Percentiles rank a stretch among this genome's conserved stretches.
phyloP scores from a whole-genome alignment of 2,113 vertebrate genomes.

The Apaloderma vittatum region DNA sequence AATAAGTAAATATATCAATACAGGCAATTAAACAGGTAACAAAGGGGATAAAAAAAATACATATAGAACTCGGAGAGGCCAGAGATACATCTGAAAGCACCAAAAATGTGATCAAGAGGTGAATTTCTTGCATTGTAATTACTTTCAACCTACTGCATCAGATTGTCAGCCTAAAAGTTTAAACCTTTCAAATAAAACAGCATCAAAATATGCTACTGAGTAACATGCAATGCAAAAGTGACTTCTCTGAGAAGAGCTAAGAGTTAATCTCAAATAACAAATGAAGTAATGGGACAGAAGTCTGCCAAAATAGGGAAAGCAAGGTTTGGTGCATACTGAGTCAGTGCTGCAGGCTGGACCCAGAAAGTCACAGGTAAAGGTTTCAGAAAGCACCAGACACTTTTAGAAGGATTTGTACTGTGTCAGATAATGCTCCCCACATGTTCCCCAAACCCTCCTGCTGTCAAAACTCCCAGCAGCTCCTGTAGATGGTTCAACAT shows the following conservation, averaged over 20 bases:
- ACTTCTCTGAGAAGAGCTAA: fast-evolving
- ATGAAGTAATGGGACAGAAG: no score
- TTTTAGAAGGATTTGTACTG: neutral
- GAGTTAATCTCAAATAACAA: neutral
- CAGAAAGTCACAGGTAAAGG: neutral
- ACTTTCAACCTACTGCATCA: neutral
- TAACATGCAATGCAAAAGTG: neutral
- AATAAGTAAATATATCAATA: neutral
- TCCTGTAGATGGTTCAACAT: neutral
- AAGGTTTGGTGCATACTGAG: fast-evolving
- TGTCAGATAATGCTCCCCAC: neutral
- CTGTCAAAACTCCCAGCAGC: neutral
- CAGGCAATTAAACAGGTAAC: no score
- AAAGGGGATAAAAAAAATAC: neutral
- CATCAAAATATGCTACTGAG: neutral
- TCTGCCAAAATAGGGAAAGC: neutral
- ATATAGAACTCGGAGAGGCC: neutral
- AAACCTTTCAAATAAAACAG: neutral
- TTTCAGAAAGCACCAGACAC: neutral
- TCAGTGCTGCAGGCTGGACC: neutral
- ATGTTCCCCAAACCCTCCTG: neutral
- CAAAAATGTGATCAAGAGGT: neutral
- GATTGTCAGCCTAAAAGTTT: neutral
- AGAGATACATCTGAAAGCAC: neutral
- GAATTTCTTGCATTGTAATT: neutral